These are phyloP conservation scores for Agelaius tricolor DNA, from an alignment of 2,113 vertebrate species.

Conservation along the genomic window DNA sequence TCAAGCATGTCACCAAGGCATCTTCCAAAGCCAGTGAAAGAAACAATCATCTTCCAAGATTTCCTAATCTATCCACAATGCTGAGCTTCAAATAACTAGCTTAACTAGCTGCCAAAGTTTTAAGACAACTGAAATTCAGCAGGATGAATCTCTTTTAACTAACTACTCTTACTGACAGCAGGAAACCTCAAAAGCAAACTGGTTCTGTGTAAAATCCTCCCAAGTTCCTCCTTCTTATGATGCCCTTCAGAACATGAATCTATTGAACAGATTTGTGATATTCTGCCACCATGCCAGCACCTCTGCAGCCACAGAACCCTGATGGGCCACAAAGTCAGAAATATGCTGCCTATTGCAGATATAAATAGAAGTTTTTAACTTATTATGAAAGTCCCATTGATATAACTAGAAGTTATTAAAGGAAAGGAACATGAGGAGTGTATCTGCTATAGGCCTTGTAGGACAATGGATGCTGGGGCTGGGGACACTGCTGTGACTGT, in stretches of 20 bases:
- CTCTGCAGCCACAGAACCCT: neutral
- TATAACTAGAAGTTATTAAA: neutral
- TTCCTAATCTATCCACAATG: neutral
- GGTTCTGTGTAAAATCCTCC: neutral
- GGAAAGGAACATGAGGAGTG: neutral
- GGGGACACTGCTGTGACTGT: neutral
- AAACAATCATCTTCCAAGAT: neutral
- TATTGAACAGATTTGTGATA: neutral
- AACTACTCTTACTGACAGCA: neutral
- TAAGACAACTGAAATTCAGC: neutral
- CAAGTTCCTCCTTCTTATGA: neutral
- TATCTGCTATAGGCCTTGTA: neutral
- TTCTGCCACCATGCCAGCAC: constrained; percentile 22
- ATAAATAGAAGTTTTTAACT: constrained; percentile 54
- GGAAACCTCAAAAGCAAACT: neutral
- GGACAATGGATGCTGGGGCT: neutral
- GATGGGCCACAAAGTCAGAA: constrained; percentile 14
- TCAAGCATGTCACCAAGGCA: neutral
- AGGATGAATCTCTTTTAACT: neutral
- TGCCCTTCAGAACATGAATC: constrained; percentile 40
- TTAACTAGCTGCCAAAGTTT: neutral
- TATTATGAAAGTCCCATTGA: neutral
- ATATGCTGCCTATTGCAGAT: neutral
- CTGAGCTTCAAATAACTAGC: neutral
- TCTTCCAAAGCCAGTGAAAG: neutral